Evolutionary conservation across 1,140 invertebrate species (phyloP), one percentile per base, ranked within the genome.

Genomic region (Sitobion miscanthi): DNA sequence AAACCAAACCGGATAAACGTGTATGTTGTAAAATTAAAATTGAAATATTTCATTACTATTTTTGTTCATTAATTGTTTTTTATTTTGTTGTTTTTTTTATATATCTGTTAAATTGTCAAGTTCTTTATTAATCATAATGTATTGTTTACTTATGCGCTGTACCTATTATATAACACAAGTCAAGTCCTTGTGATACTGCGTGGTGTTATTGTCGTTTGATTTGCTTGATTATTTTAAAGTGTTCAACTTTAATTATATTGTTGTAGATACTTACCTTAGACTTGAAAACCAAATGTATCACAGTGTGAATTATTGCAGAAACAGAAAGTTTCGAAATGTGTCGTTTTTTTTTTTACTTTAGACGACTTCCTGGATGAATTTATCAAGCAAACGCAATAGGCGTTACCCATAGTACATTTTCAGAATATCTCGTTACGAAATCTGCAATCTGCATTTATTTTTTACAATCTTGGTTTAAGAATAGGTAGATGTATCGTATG

Each of bases 391-490:
- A 49, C 11, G 5, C 35, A 38, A 69, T 38, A 38, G 2, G 35
- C 20, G 47, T 87, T 52, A 87, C 47, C 14, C 52, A 38, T 35
- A 17, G 42, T 49, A 87, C 14, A 21, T 87, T 49, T 35, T 25
- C 47, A 52, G 86, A 52, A 47, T 49, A 87, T 52, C n/a, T 87
- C 0, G 45, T 87, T 21, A n/a, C 25, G 30, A 87, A 49, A 87
- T 87, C 86, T 87, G 86, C 86, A 87, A 87, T 87, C 86, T 87
- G 86, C 86, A 87, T 87, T 87, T 49, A 14, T 87, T 52, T 45
- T 21, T 54, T 87, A 87, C 47, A 14, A 87, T 49, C 86, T 49
- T 9, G 14, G 47, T 21, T 49, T 30, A 87, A 30, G 45, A n/a
- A 49, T 49, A 54, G 52, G 52, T 23, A 54, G 52, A 20, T 54